phyloP scores from a whole-genome alignment of 2,797 vertebrate genomes.

The Menidia menidia region DNA sequence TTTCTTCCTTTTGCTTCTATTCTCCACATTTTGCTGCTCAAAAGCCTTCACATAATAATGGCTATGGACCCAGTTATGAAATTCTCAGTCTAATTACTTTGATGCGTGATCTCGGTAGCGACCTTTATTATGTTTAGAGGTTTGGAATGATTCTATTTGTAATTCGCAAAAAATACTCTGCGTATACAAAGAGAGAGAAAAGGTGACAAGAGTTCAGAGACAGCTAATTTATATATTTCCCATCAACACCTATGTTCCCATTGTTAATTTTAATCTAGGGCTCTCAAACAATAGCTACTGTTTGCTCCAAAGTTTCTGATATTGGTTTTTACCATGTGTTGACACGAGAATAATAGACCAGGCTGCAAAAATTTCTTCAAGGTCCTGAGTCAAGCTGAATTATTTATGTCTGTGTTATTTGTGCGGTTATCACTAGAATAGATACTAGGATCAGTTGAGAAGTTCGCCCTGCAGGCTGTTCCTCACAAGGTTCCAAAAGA shows the following conservation, averaged over 20 bases:
- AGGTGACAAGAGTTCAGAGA: constrained; percentile 31
- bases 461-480: constrained; percentile 44
- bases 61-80: constrained; percentile 80
- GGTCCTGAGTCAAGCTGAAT: constrained; percentile 36
- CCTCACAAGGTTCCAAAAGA: constrained; percentile 35
- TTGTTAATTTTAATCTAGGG: constrained; percentile 37
- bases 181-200: constrained; percentile 34
- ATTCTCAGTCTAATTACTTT: constrained; percentile 83
- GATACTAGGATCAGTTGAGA: constrained; percentile 43
- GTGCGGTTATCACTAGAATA: constrained; percentile 43
- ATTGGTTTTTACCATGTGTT: constrained; percentile 27
- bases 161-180: constrained; percentile 36
- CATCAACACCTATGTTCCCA: constrained; percentile 39
- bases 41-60: constrained; percentile 73
- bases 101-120: constrained; percentile 77
- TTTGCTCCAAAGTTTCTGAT: constrained; percentile 38
- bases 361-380: constrained; percentile 18
- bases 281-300: constrained; percentile 25
- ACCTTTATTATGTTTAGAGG: constrained; percentile 66
- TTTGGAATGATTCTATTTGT: constrained; percentile 67
- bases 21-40: constrained; percentile 62
- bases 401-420: constrained; percentile 58
- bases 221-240: constrained; percentile 21
- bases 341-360: constrained; percentile 35
- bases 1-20: constrained; percentile 62